Evolutionary conservation across 2,113 vertebrate genomes (phyloP), one percentile per base, ranked within the genome.

Genomic region (Pygoscelis antarcticus): DNA sequence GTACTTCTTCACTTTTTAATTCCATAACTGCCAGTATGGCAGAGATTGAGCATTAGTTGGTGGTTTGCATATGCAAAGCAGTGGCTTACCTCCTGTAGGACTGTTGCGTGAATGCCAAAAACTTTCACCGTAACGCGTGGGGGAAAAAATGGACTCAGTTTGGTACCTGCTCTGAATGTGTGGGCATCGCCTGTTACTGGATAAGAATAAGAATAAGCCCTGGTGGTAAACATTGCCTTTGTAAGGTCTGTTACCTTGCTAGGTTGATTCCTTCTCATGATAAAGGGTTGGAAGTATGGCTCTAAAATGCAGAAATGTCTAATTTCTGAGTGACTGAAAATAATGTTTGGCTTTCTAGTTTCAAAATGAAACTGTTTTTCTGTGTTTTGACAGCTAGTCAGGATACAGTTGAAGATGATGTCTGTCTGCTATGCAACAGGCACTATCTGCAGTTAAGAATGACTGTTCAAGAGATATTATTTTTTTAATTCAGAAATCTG

Each of bases 361-460:
- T 61, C 20, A 71, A 71, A 74, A 55, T 19, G 18, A 36, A 0
- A 0, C 5, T 0, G 3, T 36, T 85, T 88, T 77, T 40, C 19
- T 62, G 26, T 88, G 38, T 74, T 90, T 68, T 78, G n/a, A 26
- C 32, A 87, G 19, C 65, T 60, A 26, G 47, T 83, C 1, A 6
- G 58, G 27, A 6, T 65, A 12, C 13, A 79, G 78, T n/a, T 72
- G 44, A 87, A 52, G 70, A 27, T 36, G 23, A 26, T 51, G n/a
- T 26, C 27, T 74, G 13, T 40, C 57, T 74, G 54, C 42, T 75
- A 2, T 62, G 40, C 38, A 65, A 4, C 29, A 66, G 81, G 23
- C 32, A 21, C 69, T 46, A 7, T 23, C 26, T 66, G 29, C 8
- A 21, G 34, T 42, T 78, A 34, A 51, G 36, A 75, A 36, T 18